Conservation (phyloP, 2,113 vertebrate species). For the Apteryx mantelli region DNA sequence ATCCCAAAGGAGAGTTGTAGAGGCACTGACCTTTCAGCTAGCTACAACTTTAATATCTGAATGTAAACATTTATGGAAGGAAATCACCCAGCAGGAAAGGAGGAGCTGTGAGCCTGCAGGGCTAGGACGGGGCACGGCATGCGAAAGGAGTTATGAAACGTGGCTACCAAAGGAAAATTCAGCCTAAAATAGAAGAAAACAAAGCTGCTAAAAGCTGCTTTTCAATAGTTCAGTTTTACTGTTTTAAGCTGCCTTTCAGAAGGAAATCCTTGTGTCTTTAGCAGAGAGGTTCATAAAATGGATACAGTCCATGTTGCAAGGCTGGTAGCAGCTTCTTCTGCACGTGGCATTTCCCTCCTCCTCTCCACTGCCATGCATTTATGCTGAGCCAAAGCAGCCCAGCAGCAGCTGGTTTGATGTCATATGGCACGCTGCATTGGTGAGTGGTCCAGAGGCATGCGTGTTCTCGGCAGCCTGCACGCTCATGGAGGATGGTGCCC, state of each 20-base stretch:
- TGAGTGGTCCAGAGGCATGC: too few species aligned
- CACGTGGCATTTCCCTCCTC: not conserved
- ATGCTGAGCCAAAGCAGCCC: rapidly evolving
- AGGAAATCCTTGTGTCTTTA: not conserved
- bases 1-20: not conserved
- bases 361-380: rapidly evolving
- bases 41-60: not conserved
- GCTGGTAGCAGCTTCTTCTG: not conserved
- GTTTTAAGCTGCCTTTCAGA: not conserved
- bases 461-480: not conserved
- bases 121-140: rapidly evolving
- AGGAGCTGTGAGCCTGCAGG: not conserved
- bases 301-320: rapidly evolving
- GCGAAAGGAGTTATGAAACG: not conserved
- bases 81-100: not conserved
- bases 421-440: too few species aligned
- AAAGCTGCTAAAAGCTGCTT: not conserved
- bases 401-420: too few species aligned
- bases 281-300: not conserved
- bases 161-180: not conserved
- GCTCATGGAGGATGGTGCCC: rapidly evolving
- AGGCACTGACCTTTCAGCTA: not conserved
- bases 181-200: not conserved
- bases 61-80: not conserved
- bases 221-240: not conserved